Evolutionary conservation across 2,113 vertebrate genomes (phyloP).

Genomic region (Coregonus clupeaformis): DNA sequence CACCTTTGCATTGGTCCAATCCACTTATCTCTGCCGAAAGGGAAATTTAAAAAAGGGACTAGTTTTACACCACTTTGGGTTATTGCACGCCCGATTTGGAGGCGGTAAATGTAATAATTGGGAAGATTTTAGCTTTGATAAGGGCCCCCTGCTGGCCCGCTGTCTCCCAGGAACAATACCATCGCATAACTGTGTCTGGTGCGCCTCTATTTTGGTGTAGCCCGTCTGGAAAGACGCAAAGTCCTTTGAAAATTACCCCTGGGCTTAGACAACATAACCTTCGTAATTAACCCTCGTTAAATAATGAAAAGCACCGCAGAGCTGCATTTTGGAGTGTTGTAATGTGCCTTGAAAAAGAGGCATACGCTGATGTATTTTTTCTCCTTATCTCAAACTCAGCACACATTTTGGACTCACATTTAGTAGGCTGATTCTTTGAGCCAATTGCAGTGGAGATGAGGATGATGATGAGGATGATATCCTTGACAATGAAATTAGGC

Average conservation of each 20-base stretch:
- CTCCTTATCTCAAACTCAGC: background rate
- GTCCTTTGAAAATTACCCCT: slow-evolving; percentile 59
- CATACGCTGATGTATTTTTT: background rate
- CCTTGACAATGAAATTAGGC: no score
- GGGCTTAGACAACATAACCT: slow-evolving; percentile 70
- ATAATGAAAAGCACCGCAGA: slow-evolving; percentile 65
- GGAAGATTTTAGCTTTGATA: slow-evolving; percentile 82
- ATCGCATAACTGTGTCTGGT: slow-evolving; percentile 79
- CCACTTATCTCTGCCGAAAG: slow-evolving; percentile 67
- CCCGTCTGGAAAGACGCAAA: slow-evolving; percentile 69
- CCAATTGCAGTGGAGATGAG: background rate
- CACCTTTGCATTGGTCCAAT: slow-evolving; percentile 78
- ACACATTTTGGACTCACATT: background rate
- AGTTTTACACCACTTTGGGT: slow-evolving; percentile 60
- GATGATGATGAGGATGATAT: background rate
- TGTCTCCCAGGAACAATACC: slow-evolving; percentile 84
- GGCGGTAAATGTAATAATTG: slow-evolving; percentile 73
- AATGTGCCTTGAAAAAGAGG: slow-evolving; percentile 31
- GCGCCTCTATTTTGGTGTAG: slow-evolving; percentile 70
- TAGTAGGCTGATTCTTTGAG: no score
- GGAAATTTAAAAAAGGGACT: slow-evolving; percentile 53
- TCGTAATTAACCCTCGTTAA: slow-evolving; percentile 82
- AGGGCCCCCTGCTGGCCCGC: slow-evolving; percentile 79
- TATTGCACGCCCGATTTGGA: slow-evolving; percentile 66
- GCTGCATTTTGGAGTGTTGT: slow-evolving; percentile 32